phyloP scores from a whole-genome alignment of 2,888 invertebrate species.

The Scaptomyza flava region DNA sequence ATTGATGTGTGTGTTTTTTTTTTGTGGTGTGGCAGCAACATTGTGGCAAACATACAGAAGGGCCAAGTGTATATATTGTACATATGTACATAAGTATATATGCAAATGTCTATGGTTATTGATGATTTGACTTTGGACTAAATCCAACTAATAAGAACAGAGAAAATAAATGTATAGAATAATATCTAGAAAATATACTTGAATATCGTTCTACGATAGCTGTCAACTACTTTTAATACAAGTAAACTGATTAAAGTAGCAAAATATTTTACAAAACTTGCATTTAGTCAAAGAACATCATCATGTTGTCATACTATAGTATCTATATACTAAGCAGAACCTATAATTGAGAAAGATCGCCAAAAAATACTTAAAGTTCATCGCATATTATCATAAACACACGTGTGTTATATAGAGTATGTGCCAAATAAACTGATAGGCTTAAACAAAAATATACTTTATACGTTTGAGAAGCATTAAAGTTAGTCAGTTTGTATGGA shows the following conservation, averaged over 20 bases:
- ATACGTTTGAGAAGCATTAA: too few relatives aligned
- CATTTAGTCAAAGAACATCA: background rate
- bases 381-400: background rate
- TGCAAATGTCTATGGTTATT: constrained; percentile 4
- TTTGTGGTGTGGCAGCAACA: constrained; percentile 21
- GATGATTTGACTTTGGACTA: background rate
- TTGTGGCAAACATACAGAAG: constrained; percentile 13
- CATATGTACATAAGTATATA: background rate
- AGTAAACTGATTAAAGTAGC: background rate
- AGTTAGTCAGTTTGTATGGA: too few relatives aligned
- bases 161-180: too few relatives aligned
- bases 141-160: too few relatives aligned
- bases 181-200: background rate
- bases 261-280: background rate
- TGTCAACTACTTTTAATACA: too few relatives aligned
- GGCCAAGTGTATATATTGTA: background rate
- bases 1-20: background rate
- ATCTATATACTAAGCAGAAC: background rate
- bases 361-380: background rate
- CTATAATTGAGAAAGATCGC: background rate
- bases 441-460: too few relatives aligned
- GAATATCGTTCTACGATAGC: too few relatives aligned
- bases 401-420: background rate
- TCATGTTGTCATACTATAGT: background rate
- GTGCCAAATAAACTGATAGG: too few relatives aligned